phyloP scores from a whole-genome alignment of 2,888 invertebrate species.

The Helleia helle region DNA sequence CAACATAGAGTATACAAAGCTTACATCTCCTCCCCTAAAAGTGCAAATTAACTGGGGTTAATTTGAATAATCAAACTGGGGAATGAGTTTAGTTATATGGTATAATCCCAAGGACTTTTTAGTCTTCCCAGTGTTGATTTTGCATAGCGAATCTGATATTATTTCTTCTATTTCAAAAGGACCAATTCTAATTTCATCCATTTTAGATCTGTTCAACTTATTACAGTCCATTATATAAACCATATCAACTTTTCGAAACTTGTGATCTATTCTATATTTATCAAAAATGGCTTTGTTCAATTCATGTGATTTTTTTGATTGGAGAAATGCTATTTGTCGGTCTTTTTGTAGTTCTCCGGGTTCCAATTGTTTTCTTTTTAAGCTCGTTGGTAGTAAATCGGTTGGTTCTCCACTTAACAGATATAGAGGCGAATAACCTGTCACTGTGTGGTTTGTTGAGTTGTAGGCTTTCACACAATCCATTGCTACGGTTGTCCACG shows the following conservation, averaged over 20 bases:
- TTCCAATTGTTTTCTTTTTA: constrained; percentile 11
- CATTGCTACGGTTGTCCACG: constrained; percentile 9
- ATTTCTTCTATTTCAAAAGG: no score
- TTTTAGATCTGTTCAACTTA: constrained; percentile 12
- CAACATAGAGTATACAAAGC: no score
- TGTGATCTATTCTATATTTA: constrained; percentile 14
- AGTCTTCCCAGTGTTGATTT: no score
- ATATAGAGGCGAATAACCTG: constrained; percentile 10
- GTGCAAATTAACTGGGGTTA: no score
- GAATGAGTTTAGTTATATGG: no score
- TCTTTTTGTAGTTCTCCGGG: constrained; percentile 9
- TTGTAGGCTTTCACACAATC: constrained; percentile 10
- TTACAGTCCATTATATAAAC: constrained; percentile 12
- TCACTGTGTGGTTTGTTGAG: constrained; percentile 11
- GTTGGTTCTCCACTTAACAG: constrained; percentile 11
- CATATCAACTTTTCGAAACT: constrained; percentile 13
- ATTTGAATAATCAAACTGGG: no score
- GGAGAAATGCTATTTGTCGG: constrained; percentile 8
- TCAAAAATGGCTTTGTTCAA: constrained; percentile 12
- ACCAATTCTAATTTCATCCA: no score
- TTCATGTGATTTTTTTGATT: constrained; percentile 11
- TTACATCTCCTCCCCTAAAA: no score
- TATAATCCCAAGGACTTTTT: no score
- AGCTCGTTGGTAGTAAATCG: constrained; percentile 5
- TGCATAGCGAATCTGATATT: no score